Evolutionary conservation across 1,140 invertebrate species (phyloP).

Genomic region (Stenopsyche tienmushanensis): DNA sequence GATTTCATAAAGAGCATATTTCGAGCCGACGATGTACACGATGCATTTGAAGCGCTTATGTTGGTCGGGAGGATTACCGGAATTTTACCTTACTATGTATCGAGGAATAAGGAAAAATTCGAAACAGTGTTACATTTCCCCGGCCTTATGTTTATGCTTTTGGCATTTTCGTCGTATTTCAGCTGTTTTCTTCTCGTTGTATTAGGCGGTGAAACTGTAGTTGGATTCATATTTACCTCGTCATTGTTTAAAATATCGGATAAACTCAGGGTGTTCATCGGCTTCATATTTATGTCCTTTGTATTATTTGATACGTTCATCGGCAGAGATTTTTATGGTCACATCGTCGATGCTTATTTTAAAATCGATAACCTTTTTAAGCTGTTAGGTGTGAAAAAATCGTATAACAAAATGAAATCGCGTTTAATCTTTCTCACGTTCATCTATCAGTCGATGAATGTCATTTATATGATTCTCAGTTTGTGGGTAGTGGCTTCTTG

Average conservation of each 20-base stretch:
- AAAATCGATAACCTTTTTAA: conserved; percentile 11
- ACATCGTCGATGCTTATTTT: not conserved
- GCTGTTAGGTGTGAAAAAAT: not conserved
- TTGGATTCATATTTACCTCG: not conserved
- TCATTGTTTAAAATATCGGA: conserved; percentile 11
- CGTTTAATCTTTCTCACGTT: not conserved
- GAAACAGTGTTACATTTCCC: not conserved
- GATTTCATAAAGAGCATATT: not conserved
- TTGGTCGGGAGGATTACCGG: not conserved
- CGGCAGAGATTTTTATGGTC: not conserved
- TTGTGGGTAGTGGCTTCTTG: not conserved
- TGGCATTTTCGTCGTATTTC: not conserved
- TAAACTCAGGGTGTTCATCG: not conserved
- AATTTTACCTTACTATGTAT: not conserved
- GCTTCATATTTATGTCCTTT: not conserved
- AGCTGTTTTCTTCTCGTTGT: not conserved
- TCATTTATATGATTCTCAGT: not conserved
- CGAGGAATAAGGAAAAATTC: not conserved
- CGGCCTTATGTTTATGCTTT: not conserved
- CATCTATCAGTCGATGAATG: not conserved
- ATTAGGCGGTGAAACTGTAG: not conserved
- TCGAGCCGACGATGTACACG: not conserved
- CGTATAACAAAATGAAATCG: not conserved
- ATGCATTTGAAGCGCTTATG: not conserved
- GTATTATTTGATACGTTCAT: not conserved